Percentiles rank a stretch among this genome's conserved stretches.
phyloP scores from a whole-genome alignment of 1,140 invertebrate genomes.

The Bombus turneri region DNA sequence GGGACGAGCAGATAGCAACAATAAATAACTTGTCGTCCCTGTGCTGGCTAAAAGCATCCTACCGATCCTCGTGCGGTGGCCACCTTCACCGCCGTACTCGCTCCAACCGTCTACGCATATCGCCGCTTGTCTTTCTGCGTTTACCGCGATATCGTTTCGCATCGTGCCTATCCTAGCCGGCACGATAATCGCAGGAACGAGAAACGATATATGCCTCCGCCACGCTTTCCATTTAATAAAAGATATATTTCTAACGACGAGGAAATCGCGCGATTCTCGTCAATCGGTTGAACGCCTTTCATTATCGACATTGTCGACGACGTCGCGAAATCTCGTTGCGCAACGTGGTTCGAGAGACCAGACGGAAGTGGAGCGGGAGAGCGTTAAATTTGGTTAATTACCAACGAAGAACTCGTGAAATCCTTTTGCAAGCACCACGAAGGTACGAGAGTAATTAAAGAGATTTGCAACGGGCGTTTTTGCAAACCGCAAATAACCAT shows the following conservation, averaged over 20 bases:
- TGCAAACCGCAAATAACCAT: conserved; percentile 60
- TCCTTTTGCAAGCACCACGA: neutral
- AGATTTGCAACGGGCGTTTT: conserved; percentile 62
- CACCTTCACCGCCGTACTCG: conserved; percentile 35
- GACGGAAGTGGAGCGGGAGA: neutral
- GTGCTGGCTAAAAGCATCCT: conserved; percentile 79
- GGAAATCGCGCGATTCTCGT: neutral
- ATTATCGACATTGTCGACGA: neutral
- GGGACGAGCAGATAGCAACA: conserved; percentile 78
- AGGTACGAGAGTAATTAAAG: conserved; percentile 53
- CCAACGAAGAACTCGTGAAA: conserved; percentile 11
- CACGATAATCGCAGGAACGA: neutral
- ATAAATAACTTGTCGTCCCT: conserved; percentile 82
- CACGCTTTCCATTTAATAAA: neutral
- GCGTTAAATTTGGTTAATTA: conserved; percentile 42
- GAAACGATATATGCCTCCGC: neutral
- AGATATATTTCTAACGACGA: neutral
- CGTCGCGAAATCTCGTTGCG: neutral
- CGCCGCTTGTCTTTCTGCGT: conserved; percentile 37
- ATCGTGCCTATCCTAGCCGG: neutral
- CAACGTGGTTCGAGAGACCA: neutral
- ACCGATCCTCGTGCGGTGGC: conserved; percentile 62
- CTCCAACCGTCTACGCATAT: conserved; percentile 39
- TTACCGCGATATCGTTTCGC: conserved; percentile 44
- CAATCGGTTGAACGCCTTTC: neutral